Percentiles rank a stretch among this genome's conserved stretches.
phyloP scores from a whole-genome alignment of 2,888 invertebrate species.

The Microctonus brassicae region DNA sequence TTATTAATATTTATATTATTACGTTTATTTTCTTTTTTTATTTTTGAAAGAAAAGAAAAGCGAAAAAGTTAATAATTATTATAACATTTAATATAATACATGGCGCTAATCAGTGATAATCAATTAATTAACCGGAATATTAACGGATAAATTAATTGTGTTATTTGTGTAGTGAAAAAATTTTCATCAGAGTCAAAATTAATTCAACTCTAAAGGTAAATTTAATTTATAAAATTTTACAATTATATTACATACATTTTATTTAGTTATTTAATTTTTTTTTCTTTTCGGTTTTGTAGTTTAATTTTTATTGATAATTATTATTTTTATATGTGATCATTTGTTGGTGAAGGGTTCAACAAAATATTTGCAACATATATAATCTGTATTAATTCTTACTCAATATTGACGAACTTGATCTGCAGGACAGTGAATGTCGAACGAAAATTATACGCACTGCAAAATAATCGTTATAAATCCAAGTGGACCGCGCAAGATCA shows the following conservation, averaged over 20 bases:
- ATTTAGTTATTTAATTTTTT: too few species aligned
- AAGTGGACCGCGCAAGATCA: conserved; percentile 5
- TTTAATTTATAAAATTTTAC: neutral
- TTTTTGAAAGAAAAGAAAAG: conserved; percentile 12
- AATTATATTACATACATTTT: too few species aligned
- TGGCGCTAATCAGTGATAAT: neutral
- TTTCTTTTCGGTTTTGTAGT: too few species aligned
- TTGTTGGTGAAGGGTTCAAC: neutral
- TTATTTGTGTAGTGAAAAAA: neutral
- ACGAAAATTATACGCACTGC: conserved; percentile 9
- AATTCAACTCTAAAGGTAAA: neutral
- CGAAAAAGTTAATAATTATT: neutral
- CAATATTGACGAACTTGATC: conserved; percentile 20
- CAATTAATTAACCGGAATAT: neutral
- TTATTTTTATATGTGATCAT: neutral
- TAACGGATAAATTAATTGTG: neutral
- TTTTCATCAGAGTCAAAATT: neutral
- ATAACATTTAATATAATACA: neutral
- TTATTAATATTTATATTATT: too few species aligned
- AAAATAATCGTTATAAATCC: conserved; percentile 13
- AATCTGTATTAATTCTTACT: neutral
- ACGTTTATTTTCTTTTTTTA: too few species aligned
- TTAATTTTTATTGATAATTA: neutral
- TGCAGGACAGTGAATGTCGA: neutral
- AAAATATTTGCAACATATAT: neutral